Base-by-base conservation (phyloP, 2,888 invertebrate genomes). In the Micoletzkya japonica region DNA sequence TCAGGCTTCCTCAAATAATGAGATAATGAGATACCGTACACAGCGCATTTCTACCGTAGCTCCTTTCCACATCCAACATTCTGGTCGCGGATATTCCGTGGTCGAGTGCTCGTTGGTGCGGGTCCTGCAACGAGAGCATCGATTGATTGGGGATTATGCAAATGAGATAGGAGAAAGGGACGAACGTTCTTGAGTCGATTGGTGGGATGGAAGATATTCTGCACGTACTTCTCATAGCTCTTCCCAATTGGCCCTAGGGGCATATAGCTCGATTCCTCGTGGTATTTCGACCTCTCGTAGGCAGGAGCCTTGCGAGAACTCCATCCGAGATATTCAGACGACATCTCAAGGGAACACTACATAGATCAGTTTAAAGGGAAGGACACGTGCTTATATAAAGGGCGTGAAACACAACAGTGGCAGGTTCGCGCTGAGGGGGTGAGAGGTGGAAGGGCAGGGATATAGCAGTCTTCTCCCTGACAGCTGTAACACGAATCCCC, bases 301-400 rank as follows among this genome's bases (percentile, higher is more conserved):
- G 37, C 63, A 4, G 75, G 70, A 17, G 81, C 80, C 37, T 77
- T 76, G 10, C 81, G 75, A 34, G 83, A 77, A 17, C 70, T 68
- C 83, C 83, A 82, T n/a, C 82, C 83, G 30, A 82, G 72, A 70
- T 83, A 83, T 60, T 81, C 81, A 26, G 82, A n/a, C n/a, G n/a
- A 82, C 81, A 81, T 82, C 52, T 64, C 2, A 30, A 26, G n/a
- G n/a, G n/a, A n/a, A n/a, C n/a, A 63, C n/a, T 50, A n/a, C 24
- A 50, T 44, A 24, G 49, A 50, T 63, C 32, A 50, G 32, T 10
- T 4, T 6, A 57, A 7, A 24, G 59, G 6, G 28, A 59, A 59
- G 58, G 58, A 10, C n/a, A 14, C 10, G 34, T 14, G 58, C 58
- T 54, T 10, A 26, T 6, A 54, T 26, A 24, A n/a, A 6, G n/a